Conservation (phyloP, 2,888 invertebrate species). For the Brenthis ino region DNA sequence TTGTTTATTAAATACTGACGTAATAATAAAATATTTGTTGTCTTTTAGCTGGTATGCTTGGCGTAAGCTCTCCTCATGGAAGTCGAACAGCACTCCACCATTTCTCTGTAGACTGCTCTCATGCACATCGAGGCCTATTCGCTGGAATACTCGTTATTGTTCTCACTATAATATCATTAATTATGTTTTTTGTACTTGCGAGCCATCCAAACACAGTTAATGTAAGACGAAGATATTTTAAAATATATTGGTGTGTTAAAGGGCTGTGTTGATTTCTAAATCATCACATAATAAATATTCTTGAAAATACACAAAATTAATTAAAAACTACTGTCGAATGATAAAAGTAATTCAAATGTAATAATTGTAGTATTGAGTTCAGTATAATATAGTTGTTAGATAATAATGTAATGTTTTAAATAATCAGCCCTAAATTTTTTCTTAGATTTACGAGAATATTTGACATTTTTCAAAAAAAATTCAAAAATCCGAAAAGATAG, state of each 20-base stretch:
- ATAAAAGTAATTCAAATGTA: too few species aligned
- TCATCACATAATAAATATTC: not conserved
- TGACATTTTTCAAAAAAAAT: too few species aligned
- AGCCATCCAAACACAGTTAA: constrained; percentile 83
- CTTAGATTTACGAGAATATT: too few species aligned
- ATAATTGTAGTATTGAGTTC: too few species aligned
- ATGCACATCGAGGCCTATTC: constrained; percentile 90
- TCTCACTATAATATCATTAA: constrained; percentile 91
- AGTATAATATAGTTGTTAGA: too few species aligned
- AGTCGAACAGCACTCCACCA: constrained; percentile 81
- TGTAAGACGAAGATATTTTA: constrained; percentile 51
- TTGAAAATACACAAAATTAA: not conserved
- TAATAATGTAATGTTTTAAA: too few species aligned
- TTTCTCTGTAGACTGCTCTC: constrained; percentile 92
- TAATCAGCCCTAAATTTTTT: too few species aligned
- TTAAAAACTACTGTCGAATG: too few species aligned
- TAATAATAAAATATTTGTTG: not conserved
- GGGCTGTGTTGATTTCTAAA: not conserved
- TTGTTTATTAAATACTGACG: not conserved
- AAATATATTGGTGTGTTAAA: not conserved
- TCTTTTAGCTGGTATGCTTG: constrained; percentile 81
- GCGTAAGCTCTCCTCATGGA: constrained; percentile 70
- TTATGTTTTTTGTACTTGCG: constrained; percentile 94
- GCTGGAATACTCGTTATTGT: constrained; percentile 89
- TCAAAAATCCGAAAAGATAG: too few species aligned